Base-by-base conservation (phyloP, 30 jellyfish, hydroid and myxozoan species). In the Cassiopea andromeda region DNA sequence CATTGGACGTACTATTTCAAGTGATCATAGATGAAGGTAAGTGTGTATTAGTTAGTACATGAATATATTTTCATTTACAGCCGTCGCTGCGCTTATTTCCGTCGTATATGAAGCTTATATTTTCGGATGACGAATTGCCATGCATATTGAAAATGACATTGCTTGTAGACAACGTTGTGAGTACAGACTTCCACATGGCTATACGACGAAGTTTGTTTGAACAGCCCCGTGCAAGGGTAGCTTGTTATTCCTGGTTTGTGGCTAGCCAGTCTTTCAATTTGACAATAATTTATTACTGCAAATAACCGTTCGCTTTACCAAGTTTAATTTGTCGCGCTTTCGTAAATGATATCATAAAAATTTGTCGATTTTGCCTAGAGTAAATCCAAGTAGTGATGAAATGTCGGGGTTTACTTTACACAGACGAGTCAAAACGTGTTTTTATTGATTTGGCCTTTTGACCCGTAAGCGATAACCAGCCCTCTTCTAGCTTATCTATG, bases 361-460 rank as follows among this genome's bases (percentile, higher is more conserved):
- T 19, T 2, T 6, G 43, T 66, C 75, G 18, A 7, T 70, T 7
- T 12, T 1, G 50, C 14, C 1, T 70, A 50, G 1, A 19, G 79
- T 50, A 50, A 50, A 5, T 9, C 64, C 5, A 2, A 50, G 9
- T 50, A n/a, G n/a, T n/a, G n/a, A n/a, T n/a, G n/a, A n/a, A n/a
- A n/a, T 50, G 8, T 50, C 64, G 64, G 8, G 5, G 9, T 50
- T 50, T 50, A 2, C 64, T 50, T 50, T 50, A 50, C 64, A 50
- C 9, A 50, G 64, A 9, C 64, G 64, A 43, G 16, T 2, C 14
- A 19, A 17, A 70, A 70, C 79, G 79, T 70, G 79, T 70, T 70
- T 4, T 70, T 70, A 70, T 70, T 70, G 49, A 70, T 2, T n/a
- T 70, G 79, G 46, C 79, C 79, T 70, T 27, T 43, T 70, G 79